phyloP scores from a whole-genome alignment of 2,888 invertebrate species.

The Drosophila koepferae region DNA sequence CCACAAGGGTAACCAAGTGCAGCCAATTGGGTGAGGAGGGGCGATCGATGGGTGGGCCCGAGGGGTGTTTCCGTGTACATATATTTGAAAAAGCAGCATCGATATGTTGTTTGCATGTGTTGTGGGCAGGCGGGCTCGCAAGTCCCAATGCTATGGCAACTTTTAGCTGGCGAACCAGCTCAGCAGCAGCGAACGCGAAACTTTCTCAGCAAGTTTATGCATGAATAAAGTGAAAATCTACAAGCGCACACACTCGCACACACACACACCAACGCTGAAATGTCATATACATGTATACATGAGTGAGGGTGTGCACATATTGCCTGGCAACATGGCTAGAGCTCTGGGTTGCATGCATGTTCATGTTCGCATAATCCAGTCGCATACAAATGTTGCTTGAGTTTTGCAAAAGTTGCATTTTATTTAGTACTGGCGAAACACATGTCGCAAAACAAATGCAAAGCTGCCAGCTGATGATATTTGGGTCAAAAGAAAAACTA shows the following conservation, averaged over 20 bases:
- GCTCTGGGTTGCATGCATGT: constrained; percentile 9
- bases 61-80: constrained; percentile 1
- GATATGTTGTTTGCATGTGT: constrained; percentile 63
- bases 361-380: constrained; percentile 60
- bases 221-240: constrained; percentile 65
- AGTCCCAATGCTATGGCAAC: constrained; percentile 53
- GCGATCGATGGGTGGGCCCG: background rate
- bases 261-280: background rate
- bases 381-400: constrained; percentile 51
- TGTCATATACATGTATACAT: no score
- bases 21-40: background rate
- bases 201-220: constrained; percentile 62
- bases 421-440: constrained; percentile 57
- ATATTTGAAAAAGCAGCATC: constrained; percentile 59
- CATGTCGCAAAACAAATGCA: constrained; percentile 44
- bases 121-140: constrained; percentile 11
- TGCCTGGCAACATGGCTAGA: background rate
- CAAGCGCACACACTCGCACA: constrained; percentile 21
- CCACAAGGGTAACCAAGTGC: constrained; percentile 48
- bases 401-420: constrained; percentile 64
- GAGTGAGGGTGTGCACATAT: background rate
- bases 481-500: constrained; percentile 1
- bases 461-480: constrained; percentile 25
- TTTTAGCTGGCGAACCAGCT: constrained; percentile 38
- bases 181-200: constrained; percentile 47